Percentiles rank a stretch among this genome's conserved stretches.
These are phyloP conservation scores for Gallinago media DNA, from an alignment of 2,113 vertebrate species.

Conservation along the genomic window DNA sequence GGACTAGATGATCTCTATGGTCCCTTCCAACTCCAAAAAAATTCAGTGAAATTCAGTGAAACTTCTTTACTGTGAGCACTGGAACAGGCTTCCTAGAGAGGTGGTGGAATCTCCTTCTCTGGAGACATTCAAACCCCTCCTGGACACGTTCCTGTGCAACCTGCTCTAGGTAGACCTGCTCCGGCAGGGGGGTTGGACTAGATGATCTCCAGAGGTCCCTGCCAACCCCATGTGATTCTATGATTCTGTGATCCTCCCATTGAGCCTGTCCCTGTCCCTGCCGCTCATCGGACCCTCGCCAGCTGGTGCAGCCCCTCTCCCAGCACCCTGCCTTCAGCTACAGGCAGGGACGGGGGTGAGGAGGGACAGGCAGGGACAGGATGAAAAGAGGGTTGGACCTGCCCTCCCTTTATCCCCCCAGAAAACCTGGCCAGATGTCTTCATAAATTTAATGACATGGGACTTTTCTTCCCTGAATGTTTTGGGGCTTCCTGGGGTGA, in stretches of 20 bases:
- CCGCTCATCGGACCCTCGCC: background rate
- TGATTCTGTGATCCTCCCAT: background rate
- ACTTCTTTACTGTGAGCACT: no score
- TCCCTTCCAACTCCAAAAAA: no score
- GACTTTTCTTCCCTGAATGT: background rate
- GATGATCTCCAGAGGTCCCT: no score
- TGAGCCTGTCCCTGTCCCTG: background rate
- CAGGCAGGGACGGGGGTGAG: background rate
- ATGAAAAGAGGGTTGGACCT: background rate
- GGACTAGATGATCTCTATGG: no score
- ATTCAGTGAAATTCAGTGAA: no score
- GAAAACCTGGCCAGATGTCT: background rate
- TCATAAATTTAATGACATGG: background rate
- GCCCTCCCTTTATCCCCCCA: background rate
- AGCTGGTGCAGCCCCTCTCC: accelerated
- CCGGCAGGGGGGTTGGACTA: no score
- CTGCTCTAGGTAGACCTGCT: no score
- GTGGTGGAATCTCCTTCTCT: no score
- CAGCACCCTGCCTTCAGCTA: background rate
- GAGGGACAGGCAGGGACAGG: background rate
- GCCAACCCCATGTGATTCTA: no score
- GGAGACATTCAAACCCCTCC: no score
- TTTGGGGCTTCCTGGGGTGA: background rate
- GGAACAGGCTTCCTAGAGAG: no score
- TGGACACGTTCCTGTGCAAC: no score